Base-by-base conservation (phyloP, 2,113 vertebrate species). In the Glaucidium brasilianum region DNA sequence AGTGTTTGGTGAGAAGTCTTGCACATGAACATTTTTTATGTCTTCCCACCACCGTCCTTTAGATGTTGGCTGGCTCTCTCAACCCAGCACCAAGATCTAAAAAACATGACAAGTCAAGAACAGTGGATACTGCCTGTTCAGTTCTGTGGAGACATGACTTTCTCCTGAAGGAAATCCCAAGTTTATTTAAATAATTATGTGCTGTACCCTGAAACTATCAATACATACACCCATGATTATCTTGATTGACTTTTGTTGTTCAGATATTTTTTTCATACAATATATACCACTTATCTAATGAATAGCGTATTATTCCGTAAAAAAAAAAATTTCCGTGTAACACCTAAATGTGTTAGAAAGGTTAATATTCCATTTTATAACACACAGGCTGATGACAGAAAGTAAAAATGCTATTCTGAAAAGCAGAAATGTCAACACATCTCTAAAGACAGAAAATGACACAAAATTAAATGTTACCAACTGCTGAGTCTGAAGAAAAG, bases 381-480 rank as follows among this genome's bases (percentile, higher is more conserved):
- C 73, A 85, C 41, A 67, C 58, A 86, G 91, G 92, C 90, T 91
- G 84, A 97, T 86, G 92, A 94, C 84, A 97, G 90, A 79, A 91
- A 95, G 89, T 75, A 89, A 92, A 97, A 96, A 96, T 86, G 94
- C 91, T 97, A 72, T 68, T 96, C 93, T 92, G 88, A 94, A 93
- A 97, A 78, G 74, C 74, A 97, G 96, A 98, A 98, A 98, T 98
- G 97, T 96, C 98, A 98, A 95, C 92, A 93, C 81, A 96, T 94
- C 97, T 98, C 97, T 95, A 88, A 97, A 97, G 97, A 97, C 89
- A 97, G 81, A 93, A 97, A 96, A 97, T 96, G 95, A 98, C 89
- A 98, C 90, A 95, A 96, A 96, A 97, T 97, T 93, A 98, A 98
- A 98, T 97, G 97, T 92, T 98, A 97, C 92, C 97, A 97, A 97